Evolutionary conservation across 2,113 vertebrate genomes (phyloP), one percentile per base, ranked within the genome.

Genomic region (Podarcis muralis): DNA sequence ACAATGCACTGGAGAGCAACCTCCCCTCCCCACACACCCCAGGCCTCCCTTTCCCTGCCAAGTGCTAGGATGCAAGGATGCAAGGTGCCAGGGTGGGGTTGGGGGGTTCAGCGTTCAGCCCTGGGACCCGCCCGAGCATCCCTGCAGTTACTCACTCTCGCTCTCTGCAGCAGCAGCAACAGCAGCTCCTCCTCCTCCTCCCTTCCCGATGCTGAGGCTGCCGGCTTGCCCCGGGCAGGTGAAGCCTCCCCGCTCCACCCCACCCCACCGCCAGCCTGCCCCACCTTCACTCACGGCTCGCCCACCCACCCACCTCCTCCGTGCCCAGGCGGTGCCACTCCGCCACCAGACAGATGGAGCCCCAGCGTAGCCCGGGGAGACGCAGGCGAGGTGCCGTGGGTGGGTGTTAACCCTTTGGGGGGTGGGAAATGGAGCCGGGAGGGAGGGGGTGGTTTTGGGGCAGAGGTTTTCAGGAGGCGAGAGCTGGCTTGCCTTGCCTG

Each of bases 401-500:
- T 37, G 25, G 35, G 43, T 65, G 9, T 43, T 2, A 78, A 43
- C 82, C 74, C 79, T 43, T 82, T 30, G 5, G 5, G 5, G 71
- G 53, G 53, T 74, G 62, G 91, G 82, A 87, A 69, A 88, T 32
- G 35, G 84, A 88, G 87, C 76, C 22, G 72, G 71, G 90, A 88
- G 30, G n/a, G 25, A 27, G 68, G 68, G 27, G 30, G 30, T 3
- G 68, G 13, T 18, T 20, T 27, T 2, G 4, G 20, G 88, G 91
- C 92, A 72, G 78, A 88, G 84, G 48, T 4, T 80, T 80, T 43
- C 84, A 59, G 89, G 88, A 13, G 48, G 30, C 1, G n/a, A 69
- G 59, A 13, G 11, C 22, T 5, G 59, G 5, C 11, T 25, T 30
- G 6, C 7, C 18, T 37, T 37, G 75, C 75, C 9, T 37, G 2